These are phyloP conservation scores for Mythimna lalbum DNA, from an alignment of 2,888 invertebrate genomes.

Conservation along the genomic window DNA sequence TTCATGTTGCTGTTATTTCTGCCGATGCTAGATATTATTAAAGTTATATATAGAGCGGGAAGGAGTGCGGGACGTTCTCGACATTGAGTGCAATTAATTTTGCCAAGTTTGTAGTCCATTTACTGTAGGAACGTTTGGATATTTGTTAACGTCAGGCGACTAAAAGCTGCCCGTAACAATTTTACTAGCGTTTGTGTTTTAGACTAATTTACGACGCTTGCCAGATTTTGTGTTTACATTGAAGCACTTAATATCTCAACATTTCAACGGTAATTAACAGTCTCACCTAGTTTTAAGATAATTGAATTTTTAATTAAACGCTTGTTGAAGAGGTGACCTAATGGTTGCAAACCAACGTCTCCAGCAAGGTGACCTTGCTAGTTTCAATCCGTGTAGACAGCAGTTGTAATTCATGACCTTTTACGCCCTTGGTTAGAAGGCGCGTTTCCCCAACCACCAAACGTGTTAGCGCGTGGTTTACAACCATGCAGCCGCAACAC, in stretches of 20 bases:
- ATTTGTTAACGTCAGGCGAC: constrained; percentile 47
- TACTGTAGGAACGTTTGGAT: constrained; percentile 44
- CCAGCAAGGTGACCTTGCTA: too few species aligned
- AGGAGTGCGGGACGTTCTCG: constrained; percentile 29
- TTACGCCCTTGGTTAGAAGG: too few species aligned
- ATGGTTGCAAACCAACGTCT: too few species aligned
- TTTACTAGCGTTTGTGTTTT: constrained; percentile 58
- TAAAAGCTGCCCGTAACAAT: constrained; percentile 48
- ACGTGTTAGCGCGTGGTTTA: too few species aligned
- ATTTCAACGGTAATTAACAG: constrained; percentile 22
- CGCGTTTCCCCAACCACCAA: too few species aligned
- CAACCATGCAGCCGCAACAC: too few species aligned
- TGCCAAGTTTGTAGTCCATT: constrained; percentile 58
- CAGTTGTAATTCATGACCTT: too few species aligned
- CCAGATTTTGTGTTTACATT: constrained; percentile 31
- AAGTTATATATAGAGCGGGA: constrained; percentile 40
- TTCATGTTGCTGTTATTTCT: constrained; percentile 63
- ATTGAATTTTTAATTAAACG: constrained; percentile 9
- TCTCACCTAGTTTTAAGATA: neutral
- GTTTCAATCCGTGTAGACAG: too few species aligned
- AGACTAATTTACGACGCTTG: constrained; percentile 57
- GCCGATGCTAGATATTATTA: constrained; percentile 57
- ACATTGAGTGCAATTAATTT: constrained; percentile 64
- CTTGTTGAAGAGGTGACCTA: neutral
- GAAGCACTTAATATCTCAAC: constrained; percentile 27